phyloP scores from a whole-genome alignment of 2,797 vertebrate genomes.

The Natrix natrix region DNA sequence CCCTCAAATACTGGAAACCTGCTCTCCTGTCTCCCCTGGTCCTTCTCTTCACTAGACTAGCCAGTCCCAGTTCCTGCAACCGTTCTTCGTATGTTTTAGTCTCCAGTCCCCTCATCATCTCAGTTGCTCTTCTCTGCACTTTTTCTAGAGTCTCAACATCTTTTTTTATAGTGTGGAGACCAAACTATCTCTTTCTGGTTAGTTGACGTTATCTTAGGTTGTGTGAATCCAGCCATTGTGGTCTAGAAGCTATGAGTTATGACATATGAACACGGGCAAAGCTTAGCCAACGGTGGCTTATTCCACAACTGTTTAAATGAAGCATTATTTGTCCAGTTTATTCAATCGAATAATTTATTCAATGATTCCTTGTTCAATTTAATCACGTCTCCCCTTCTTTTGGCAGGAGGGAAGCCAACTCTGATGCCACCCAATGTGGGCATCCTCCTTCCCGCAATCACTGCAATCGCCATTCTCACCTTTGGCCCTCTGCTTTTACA shows the following conservation, averaged over 20 bases:
- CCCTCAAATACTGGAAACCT: no score
- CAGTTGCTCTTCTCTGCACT: no score
- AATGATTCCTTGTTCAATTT: neutral
- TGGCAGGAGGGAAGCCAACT: neutral
- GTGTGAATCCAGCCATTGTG: neutral
- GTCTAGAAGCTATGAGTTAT: neutral
- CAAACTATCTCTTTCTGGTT: neutral
- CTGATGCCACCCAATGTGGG: neutral
- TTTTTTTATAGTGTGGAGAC: neutral
- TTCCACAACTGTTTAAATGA: neutral
- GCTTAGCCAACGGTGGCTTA: neutral
- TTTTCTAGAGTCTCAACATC: neutral
- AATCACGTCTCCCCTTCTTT: neutral
- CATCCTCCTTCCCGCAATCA: neutral
- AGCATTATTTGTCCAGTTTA: neutral
- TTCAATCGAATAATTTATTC: neutral
- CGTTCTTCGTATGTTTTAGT: no score
- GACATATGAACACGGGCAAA: neutral
- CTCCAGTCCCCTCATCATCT: no score
- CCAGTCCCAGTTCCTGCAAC: no score
- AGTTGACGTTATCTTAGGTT: neutral
- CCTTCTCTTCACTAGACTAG: no score
- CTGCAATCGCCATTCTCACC: rapidly evolving
- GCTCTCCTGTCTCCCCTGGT: no score
- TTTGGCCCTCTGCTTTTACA: neutral